Evolutionary conservation across 2,797 vertebrate genomes (phyloP).

Genomic region (Poeciliopsis infans): DNA sequence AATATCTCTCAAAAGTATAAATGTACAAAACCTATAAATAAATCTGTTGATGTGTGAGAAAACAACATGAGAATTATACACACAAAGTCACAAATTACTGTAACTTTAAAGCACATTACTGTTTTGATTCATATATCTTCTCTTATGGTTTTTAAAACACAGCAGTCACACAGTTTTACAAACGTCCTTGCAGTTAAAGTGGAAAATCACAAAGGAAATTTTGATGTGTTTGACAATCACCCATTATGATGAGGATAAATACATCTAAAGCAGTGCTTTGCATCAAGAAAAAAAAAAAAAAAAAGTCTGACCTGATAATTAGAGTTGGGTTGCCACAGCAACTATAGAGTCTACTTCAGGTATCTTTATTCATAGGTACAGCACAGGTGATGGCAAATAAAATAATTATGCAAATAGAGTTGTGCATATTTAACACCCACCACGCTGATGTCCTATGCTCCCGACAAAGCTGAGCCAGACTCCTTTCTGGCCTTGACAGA

Average conservation of each 20-base stretch:
- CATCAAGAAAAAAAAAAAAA: neutral
- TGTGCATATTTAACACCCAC: conserved; percentile 58
- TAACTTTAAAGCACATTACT: conserved; percentile 1
- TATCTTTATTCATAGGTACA: conserved; percentile 37
- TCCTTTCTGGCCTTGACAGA: conserved; percentile 37
- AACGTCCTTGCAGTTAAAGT: neutral
- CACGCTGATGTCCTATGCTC: conserved; percentile 44
- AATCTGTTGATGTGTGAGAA: neutral
- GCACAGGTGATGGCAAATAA: conserved; percentile 46
- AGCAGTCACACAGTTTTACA: neutral
- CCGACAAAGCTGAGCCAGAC: conserved; percentile 27
- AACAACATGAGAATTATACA: neutral
- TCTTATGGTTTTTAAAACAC: neutral
- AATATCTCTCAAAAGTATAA: conserved; percentile 1
- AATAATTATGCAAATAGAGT: conserved; percentile 61
- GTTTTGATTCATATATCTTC: conserved; percentile 7
- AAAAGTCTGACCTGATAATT: conserved; percentile 37
- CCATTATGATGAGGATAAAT: conserved; percentile 20
- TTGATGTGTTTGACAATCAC: conserved; percentile 11
- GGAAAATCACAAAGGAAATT: conserved; percentile 10
- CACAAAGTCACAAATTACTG: neutral
- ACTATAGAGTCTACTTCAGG: conserved; percentile 29
- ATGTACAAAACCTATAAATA: conserved; percentile 7
- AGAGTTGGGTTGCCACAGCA: conserved; percentile 34
- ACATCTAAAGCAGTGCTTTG: conserved; percentile 6